Conservation (phyloP, 2,113 vertebrate genomes). For the Azemiops feae region DNA sequence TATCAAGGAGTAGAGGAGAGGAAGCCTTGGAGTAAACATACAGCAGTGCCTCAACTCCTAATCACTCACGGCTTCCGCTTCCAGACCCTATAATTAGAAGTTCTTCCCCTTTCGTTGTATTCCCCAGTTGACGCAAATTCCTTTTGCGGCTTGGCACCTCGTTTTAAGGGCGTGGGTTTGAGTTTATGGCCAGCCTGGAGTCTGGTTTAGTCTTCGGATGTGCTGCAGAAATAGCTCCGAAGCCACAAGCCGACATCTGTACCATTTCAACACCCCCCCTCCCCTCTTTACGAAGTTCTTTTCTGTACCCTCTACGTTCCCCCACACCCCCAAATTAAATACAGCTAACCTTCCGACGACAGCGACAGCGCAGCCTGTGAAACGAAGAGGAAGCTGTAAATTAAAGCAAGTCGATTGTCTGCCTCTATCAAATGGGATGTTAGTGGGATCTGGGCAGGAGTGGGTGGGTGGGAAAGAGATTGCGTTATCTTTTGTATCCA, state of each 20-base stretch:
- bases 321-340: conserved; percentile 53
- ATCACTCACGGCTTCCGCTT: conserved; percentile 95
- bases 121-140: conserved; percentile 99
- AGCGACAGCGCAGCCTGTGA: conserved; percentile 43
- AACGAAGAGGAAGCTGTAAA: conserved; percentile 69
- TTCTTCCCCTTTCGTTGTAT: conserved; percentile 92
- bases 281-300: conserved; percentile 73
- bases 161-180: conserved; percentile 93
- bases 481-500: background rate
- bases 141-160: conserved; percentile 99
- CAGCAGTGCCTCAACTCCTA: conserved; percentile 94
- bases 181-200: conserved; percentile 89
- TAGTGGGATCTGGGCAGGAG: background rate
- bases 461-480: too few species aligned
- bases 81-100: conserved; percentile 99
- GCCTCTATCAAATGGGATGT: conserved; percentile 31
- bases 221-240: conserved; percentile 91
- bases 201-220: conserved; percentile 93
- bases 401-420: conserved; percentile 59
- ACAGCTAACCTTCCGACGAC: conserved; percentile 41
- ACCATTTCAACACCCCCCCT: conserved; percentile 48
- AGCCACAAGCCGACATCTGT: conserved; percentile 85
- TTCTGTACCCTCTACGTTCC: conserved; percentile 31
- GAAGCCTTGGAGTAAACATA: conserved; percentile 99
- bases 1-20: conserved; percentile 84